Evolutionary conservation across 2,888 invertebrate species (phyloP).

Genomic region (Litoditis marina): DNA sequence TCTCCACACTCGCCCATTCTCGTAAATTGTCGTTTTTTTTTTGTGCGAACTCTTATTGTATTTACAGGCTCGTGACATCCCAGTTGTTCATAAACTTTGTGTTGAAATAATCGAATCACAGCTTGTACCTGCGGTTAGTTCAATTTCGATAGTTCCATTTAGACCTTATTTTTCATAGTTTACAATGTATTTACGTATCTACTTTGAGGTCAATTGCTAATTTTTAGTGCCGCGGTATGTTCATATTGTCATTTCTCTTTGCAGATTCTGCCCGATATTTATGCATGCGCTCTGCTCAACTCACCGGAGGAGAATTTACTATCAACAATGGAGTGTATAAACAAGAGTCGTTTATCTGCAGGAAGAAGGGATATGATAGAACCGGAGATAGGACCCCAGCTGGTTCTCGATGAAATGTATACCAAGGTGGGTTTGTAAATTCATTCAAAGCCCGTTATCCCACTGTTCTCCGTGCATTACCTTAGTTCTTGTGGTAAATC

Average conservation of each 20-base stretch:
- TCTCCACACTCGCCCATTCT: background rate
- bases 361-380: background rate
- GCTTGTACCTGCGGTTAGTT: conserved; percentile 19
- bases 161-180: background rate
- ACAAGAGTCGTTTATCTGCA: no score
- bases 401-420: background rate
- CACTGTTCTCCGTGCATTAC: no score
- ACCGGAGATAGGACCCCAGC: background rate
- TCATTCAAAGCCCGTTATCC: no score
- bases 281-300: conserved; percentile 42
- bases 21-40: no score
- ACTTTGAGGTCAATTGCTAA: no score
- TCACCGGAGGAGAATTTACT: conserved; percentile 27
- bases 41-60: background rate
- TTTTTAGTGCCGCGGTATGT: background rate
- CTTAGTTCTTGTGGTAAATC: no score
- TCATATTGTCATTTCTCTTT: background rate
- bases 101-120: conserved; percentile 31
- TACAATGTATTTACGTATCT: no score
- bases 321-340: conserved; percentile 23
- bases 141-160: background rate
- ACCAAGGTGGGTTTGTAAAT: background rate
- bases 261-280: conserved; percentile 38
- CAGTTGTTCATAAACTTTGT: conserved; percentile 43
- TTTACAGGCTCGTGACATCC: conserved; percentile 23